Percentiles rank a stretch among this genome's conserved stretches.
These are phyloP conservation scores for Tortrix viridana DNA, from an alignment of 2,888 invertebrate species.

Conservation along the genomic window DNA sequence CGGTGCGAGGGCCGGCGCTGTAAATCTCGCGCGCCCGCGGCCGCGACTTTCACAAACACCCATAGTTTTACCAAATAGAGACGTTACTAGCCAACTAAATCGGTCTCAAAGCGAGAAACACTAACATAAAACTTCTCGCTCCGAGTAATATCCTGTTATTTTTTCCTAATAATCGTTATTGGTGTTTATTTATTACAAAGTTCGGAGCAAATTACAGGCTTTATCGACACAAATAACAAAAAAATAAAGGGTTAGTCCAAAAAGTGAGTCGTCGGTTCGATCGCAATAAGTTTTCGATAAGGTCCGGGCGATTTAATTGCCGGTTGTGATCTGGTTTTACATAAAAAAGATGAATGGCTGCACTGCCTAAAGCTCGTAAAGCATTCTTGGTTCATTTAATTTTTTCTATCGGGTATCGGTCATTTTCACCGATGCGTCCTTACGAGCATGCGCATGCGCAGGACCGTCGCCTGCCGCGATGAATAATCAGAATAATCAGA, in stretches of 20 bases:
- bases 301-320: conserved; percentile 83
- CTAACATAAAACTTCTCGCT: conserved; percentile 70
- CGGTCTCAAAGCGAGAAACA: conserved; percentile 66
- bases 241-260: conserved; percentile 83
- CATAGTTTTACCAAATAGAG: conserved; percentile 74
- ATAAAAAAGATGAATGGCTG: conserved; percentile 83
- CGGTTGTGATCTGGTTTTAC: conserved; percentile 83
- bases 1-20: conserved; percentile 67
- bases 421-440: conserved; percentile 74
- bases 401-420: conserved; percentile 70
- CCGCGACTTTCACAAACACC: conserved; percentile 74
- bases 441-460: conserved; percentile 65
- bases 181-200: conserved; percentile 84
- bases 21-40: conserved; percentile 77
- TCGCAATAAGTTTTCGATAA: conserved; percentile 84
- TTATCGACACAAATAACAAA: conserved; percentile 71
- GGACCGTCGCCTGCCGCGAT: conserved; percentile 57
- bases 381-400: conserved; percentile 71
- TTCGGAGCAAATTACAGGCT: conserved; percentile 81
- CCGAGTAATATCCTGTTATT: conserved; percentile 82
- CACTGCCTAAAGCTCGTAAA: conserved; percentile 75
- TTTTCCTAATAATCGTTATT: conserved; percentile 83
- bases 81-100: conserved; percentile 76
- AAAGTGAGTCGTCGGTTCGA: conserved; percentile 82
- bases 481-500: conserved; percentile 60